Base-by-base conservation (phyloP, 2,797 vertebrate genomes). In the Kryptopterus vitreolus region DNA sequence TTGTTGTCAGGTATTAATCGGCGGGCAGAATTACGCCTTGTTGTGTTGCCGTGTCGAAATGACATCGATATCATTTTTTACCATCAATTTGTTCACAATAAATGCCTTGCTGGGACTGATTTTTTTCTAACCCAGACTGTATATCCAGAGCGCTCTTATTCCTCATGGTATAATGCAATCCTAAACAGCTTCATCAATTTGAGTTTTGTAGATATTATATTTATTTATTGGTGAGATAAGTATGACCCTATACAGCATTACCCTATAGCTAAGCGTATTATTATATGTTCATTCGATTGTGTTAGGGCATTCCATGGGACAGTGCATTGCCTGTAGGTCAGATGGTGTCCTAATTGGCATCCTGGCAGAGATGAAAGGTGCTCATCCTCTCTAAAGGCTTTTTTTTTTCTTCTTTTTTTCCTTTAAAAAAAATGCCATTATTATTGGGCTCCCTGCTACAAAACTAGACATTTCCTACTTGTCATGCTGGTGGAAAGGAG, bases 291-390 rank as follows among this genome's bases (percentile, higher is more conserved):
- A 46, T 74, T 74, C 12, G 57, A 46, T 65, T 61, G 50, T 59
- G n/a, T 33, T 50, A 62, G 65, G 33, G 65, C n/a, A 6, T 48
- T 73, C 57, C 16, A n/a, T 33, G 52, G 13, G 29, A 48, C 18
- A 2, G 35, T 7, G 8, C 11, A 76, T 46, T 62, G 50, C 38
- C 52, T 22, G 20, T 53, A 75, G 59, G 62, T 78, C 71, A 72
- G 31, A 26, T 77, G 4, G 2, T 50, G 6, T 22, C 57, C 48
- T 78, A 81, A 72, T 76, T 38, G 57, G 58, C 22, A 22, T 66
- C 10, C 59, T 81, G 57, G 70, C 50, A 78, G 48, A 79, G 26
- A 78, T 74, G 63, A 68, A 69, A 70, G 38, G 48, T 76, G 57
- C 68, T 69, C 20, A 61, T 81, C 26, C 57, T 73, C 24, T 53